Evolutionary conservation across 2,888 invertebrate species (phyloP).

Genomic region (Dichetophora obliterata): DNA sequence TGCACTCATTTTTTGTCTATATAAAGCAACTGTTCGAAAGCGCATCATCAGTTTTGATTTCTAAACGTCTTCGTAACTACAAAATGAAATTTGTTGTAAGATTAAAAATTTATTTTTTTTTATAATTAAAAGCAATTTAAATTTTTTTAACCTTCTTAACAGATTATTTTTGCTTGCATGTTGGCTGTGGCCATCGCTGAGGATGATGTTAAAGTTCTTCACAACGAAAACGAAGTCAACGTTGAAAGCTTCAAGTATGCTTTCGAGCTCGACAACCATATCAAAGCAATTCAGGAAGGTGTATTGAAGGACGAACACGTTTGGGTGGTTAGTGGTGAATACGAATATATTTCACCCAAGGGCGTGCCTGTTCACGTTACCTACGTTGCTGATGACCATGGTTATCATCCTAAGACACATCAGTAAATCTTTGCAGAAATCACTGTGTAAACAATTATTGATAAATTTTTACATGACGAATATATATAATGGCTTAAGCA

Average conservation of each 20-base stretch:
- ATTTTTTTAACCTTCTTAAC: background rate
- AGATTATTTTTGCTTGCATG: slow-evolving; percentile 51
- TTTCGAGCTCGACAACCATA: slow-evolving; percentile 47
- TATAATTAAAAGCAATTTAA: background rate
- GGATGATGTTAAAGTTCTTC: slow-evolving; percentile 49
- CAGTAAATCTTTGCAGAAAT: slow-evolving; percentile 41
- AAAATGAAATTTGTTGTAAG: slow-evolving; percentile 31
- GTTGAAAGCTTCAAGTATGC: slow-evolving; percentile 46
- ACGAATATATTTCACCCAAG: slow-evolving; percentile 32
- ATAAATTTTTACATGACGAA: too few relatives aligned
- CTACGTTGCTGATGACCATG: slow-evolving; percentile 34
- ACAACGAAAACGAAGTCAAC: slow-evolving; percentile 46
- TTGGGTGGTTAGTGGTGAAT: slow-evolving; percentile 30
- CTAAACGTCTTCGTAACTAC: background rate
- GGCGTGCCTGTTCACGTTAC: slow-evolving; percentile 25
- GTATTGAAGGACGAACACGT: slow-evolving; percentile 44
- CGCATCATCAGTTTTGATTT: slow-evolving; percentile 11
- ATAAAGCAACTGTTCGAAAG: background rate
- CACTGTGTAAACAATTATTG: too few relatives aligned
- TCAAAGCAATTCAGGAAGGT: slow-evolving; percentile 47
- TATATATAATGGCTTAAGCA: too few relatives aligned
- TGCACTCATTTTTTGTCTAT: background rate
- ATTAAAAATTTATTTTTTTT: background rate
- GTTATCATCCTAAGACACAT: slow-evolving; percentile 36
- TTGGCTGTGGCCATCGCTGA: slow-evolving; percentile 48